Percentiles rank a stretch among this genome's conserved stretches.
Conservation (phyloP, 2,797 vertebrate genomes). For the Euthynnus affinis region DNA sequence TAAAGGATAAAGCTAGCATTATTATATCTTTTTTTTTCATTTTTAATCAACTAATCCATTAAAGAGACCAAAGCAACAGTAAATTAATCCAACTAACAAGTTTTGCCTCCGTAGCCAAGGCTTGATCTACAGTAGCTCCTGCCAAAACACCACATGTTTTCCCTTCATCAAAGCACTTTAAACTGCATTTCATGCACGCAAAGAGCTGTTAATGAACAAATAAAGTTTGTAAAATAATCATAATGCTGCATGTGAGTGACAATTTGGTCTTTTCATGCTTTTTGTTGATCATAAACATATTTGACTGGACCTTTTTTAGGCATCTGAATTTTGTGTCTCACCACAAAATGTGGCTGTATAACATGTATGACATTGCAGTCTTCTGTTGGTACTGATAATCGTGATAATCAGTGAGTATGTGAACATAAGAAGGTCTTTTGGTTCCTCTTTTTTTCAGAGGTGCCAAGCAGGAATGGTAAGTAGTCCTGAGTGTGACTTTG, state of each 20-base stretch:
- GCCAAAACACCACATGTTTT: neutral
- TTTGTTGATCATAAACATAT: neutral
- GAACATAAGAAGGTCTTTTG: conserved; percentile 30
- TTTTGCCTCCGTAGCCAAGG: neutral
- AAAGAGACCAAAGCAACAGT: neutral
- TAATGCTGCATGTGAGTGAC: neutral
- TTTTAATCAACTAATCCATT: conserved; percentile 8
- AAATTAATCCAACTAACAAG: neutral
- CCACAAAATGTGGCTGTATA: neutral
- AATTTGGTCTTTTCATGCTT: neutral
- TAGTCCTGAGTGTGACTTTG: conserved; percentile 37
- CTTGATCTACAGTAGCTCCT: neutral
- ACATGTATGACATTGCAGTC: neutral
- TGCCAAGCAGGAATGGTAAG: conserved; percentile 71
- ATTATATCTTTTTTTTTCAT: conserved; percentile 10
- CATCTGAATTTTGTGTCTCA: neutral
- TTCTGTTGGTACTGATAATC: neutral
- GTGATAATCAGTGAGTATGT: neutral
- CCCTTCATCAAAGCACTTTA: neutral
- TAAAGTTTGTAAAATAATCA: neutral
- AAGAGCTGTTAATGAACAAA: too few relatives aligned
- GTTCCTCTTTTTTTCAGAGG: conserved; percentile 63
- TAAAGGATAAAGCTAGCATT: neutral
- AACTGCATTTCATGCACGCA: neutral
- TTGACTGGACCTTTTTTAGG: too few relatives aligned